Evolutionary conservation across 2,797 vertebrate genomes (phyloP), one percentile per base, ranked within the genome.

Genomic region (Crocodylus rhombifer): DNA sequence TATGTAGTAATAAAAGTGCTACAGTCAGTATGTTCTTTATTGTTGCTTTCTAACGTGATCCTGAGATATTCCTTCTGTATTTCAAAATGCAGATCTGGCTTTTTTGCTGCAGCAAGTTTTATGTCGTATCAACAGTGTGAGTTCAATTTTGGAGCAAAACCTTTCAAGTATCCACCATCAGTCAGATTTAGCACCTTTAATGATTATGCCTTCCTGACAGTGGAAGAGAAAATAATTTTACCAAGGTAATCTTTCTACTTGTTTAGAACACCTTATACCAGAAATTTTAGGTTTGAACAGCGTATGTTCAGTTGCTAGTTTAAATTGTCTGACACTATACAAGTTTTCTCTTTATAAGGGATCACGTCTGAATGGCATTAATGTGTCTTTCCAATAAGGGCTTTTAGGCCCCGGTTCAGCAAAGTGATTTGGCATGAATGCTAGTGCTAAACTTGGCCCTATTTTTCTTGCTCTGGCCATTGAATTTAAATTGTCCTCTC

Each of bases 61-160:
- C 23, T 92, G 3, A 88, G 87, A 80, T 85, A 33, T 14, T 56
- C n/a, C 28, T 51, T 36, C 56, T 88, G 25, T 36, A 30, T 7
- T 94, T 96, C 63, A 33, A 3, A n/a, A 93, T 96, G 67, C 97
- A 99, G 99, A 94, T 99, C 99, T 12, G 99, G 99, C 67, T 99
- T 99, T 97, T 99, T 99, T 94, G 99, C 99, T 25, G 99, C 99
- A 87, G 99, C 99, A 86, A 99, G 99, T 98, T 99, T 99, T 96
- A 99, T 99, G 99, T 99, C 99, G n/a, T 99, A 99, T 96, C 99
- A 99, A 96, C 99, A 99, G 92, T 99, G 99, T 62, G 99, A 99
- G 97, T 99, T 99, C 97, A 99, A 99, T 98, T 99, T 99, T n/a
- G 99, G 99, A 97, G 98, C 99, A 97, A 99, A 99, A 95, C 98